A percentile compares a stretch with the other conserved stretches of the same genome.
Conservation (phyloP, 2,888 invertebrate genomes). For the Plutella xylostella region DNA sequence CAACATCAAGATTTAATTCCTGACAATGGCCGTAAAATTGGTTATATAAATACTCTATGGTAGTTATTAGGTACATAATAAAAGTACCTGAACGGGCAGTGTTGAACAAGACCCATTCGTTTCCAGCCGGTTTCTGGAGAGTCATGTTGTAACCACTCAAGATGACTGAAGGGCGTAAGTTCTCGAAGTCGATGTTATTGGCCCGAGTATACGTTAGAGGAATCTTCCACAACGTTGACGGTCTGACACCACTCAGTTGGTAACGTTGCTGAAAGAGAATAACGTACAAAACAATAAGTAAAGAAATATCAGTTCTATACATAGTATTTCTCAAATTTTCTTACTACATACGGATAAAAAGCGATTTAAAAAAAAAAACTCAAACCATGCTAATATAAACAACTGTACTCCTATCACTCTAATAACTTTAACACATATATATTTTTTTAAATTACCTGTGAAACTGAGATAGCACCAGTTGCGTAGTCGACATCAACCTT, state of each 20-base stretch:
- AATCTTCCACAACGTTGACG: constrained; percentile 40
- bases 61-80: no score
- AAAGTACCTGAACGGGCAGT: constrained; percentile 53
- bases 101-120: constrained; percentile 72
- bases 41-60: no score
- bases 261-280: constrained; percentile 38
- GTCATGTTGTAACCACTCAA: constrained; percentile 23
- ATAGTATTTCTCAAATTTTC: no score
- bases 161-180: constrained; percentile 40
- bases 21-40: no score
- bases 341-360: no score
- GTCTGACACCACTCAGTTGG: constrained; percentile 29
- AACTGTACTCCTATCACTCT: no score
- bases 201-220: constrained; percentile 55
- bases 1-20: no score
- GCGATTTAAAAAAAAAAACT: no score
- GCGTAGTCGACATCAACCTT: constrained; percentile 49
- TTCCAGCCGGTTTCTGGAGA: constrained; percentile 29
- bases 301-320: no score
- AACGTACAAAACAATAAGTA: no score
- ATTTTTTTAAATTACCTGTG: constrained; percentile 59
- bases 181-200: constrained; percentile 40
- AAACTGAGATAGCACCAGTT: constrained; percentile 34
- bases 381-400: no score
- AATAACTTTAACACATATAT: no score